These are phyloP conservation scores for Peromyscus aztecus DNA, from an alignment of 2,797 vertebrate genomes.

Conservation along the genomic window DNA sequence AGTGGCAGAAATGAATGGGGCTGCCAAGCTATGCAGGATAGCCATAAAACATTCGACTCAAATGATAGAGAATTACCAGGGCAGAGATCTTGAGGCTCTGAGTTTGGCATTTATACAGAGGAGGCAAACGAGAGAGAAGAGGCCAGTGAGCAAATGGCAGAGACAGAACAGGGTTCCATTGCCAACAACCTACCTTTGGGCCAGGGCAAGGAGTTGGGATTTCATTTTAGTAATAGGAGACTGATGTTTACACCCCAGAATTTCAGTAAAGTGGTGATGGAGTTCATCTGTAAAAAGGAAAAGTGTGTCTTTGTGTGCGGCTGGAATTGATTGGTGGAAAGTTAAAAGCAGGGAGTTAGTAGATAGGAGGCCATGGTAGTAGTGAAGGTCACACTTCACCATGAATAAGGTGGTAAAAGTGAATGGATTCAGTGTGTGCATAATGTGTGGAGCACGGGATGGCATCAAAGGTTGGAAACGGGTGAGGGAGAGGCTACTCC, in stretches of 20 bases:
- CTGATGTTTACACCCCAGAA: not conserved
- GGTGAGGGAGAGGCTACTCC: not conserved
- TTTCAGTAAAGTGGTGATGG: not conserved
- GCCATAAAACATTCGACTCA: not conserved
- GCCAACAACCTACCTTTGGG: rapidly evolving
- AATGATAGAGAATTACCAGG: not conserved
- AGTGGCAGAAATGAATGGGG: not conserved
- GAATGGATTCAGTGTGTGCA: not conserved
- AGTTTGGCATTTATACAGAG: not conserved
- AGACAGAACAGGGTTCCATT: not conserved
- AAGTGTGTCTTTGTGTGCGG: not conserved
- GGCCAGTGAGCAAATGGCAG: not conserved
- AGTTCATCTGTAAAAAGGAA: not conserved
- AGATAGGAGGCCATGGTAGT: not conserved
- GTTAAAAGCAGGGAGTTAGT: not conserved
- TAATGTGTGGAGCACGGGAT: not conserved
- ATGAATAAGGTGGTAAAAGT: not conserved
- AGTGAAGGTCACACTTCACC: not conserved
- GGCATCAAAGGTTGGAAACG: not conserved
- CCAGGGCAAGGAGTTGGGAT: not conserved
- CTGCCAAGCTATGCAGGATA: not conserved
- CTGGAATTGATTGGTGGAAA: not conserved
- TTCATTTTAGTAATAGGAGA: not conserved
- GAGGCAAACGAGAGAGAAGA: not conserved
- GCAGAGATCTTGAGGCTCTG: not conserved